phyloP scores from a whole-genome alignment of 2,888 invertebrate species.

The Frankliniella intonsa region DNA sequence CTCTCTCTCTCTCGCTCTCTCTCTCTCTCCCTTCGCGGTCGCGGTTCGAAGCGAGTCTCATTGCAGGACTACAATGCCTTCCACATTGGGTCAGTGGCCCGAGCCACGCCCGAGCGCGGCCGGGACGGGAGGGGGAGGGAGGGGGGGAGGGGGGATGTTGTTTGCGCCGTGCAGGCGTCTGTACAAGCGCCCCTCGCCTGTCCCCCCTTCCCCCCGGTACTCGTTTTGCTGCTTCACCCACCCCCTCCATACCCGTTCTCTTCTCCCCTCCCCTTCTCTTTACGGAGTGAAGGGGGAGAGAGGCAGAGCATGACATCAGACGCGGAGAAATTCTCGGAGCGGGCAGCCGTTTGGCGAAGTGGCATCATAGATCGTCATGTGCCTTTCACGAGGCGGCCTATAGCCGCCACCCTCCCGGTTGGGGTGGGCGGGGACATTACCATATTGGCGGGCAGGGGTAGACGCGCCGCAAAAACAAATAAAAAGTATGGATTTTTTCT shows the following conservation, averaged over 20 bases:
- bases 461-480: no score
- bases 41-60: not conserved
- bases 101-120: not conserved
- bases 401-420: not conserved
- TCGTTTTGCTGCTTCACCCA: not conserved
- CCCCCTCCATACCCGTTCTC: constrained; percentile 5
- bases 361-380: constrained; percentile 4
- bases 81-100: constrained; percentile 15
- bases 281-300: not conserved
- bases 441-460: no score
- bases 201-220: not conserved
- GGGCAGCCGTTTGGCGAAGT: not conserved
- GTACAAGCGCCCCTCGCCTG: not conserved
- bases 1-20: not conserved
- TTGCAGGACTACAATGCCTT: not conserved
- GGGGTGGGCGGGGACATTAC: not conserved
- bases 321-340: constrained; percentile 14
- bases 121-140: not conserved
- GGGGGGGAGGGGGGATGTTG: not conserved
- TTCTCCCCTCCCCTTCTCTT: constrained; percentile 11
- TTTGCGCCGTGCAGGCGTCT: not conserved
- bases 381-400: not conserved
- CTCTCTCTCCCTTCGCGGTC: not conserved
- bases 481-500: no score
- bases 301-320: not conserved